phyloP scores from a whole-genome alignment of 2,113 vertebrate species.

The Sturnira hondurensis region DNA sequence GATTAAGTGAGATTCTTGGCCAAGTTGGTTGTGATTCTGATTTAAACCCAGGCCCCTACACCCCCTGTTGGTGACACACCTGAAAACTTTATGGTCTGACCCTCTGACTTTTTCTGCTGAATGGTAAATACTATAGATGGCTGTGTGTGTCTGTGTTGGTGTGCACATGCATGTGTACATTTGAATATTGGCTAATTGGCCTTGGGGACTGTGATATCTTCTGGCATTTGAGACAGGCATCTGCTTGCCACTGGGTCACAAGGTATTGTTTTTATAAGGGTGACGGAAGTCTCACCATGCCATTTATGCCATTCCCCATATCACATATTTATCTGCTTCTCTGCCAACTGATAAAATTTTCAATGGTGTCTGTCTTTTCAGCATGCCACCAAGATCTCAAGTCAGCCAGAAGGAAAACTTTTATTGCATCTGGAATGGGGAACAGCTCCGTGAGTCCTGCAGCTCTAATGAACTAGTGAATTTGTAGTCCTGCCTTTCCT shows the following conservation, averaged over 20 bases:
- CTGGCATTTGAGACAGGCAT: not conserved
- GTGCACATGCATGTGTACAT: rapidly evolving
- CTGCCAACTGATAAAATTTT: not conserved
- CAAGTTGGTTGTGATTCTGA: not conserved
- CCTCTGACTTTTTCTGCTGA: not conserved
- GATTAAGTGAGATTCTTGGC: not conserved
- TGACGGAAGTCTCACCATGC: not conserved
- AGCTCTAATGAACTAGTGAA: not conserved
- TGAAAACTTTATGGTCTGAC: not conserved
- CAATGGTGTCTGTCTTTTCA: not conserved
- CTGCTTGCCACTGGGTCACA: not conserved
- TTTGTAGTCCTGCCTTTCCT: not conserved
- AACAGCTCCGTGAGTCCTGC: not conserved
- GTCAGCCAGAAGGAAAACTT: not conserved
- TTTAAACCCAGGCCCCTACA: not conserved
- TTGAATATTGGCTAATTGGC: not conserved
- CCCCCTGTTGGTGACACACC: no score
- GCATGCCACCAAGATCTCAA: not conserved
- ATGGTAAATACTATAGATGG: rapidly evolving
- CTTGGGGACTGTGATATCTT: not conserved
- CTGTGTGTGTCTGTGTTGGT: not conserved
- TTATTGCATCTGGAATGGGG: not conserved
- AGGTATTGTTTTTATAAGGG: not conserved
- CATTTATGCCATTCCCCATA: not conserved
- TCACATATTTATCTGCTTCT: not conserved